Evolutionary conservation across 1,140 invertebrate genomes (phyloP).

Genomic region (Atta texana): DNA sequence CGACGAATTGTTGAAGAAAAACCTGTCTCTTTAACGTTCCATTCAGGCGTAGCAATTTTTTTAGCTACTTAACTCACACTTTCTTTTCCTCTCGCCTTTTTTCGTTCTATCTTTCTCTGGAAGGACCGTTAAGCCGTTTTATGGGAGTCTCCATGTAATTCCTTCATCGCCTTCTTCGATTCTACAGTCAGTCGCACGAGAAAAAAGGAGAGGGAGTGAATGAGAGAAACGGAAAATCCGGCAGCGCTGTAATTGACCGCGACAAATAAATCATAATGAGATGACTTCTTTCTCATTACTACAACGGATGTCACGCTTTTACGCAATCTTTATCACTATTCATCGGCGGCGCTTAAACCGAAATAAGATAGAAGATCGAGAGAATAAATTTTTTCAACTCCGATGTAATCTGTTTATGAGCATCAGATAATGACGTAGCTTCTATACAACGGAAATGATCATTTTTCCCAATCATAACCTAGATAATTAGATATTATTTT

Average conservation of each 20-base stretch:
- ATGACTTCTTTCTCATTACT: conserved; percentile 74
- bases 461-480: conserved; percentile 63
- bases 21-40: conserved; percentile 62
- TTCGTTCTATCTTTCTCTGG: background rate
- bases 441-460: conserved; percentile 56
- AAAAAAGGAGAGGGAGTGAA: background rate
- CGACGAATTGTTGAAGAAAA: conserved; percentile 72
- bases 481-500: conserved; percentile 64
- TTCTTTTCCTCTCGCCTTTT: conserved; percentile 31
- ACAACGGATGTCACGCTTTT: conserved; percentile 71
- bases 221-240: conserved; percentile 31
- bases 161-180: conserved; percentile 68
- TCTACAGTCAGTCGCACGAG: background rate
- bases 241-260: conserved; percentile 74
- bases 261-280: conserved; percentile 78
- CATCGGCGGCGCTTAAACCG: conserved; percentile 44
- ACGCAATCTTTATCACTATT: conserved; percentile 76
- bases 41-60: conserved; percentile 74
- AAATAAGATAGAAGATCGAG: conserved; percentile 45
- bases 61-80: conserved; percentile 73
- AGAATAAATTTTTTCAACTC: conserved; percentile 66
- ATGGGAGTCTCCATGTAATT: conserved; percentile 73
- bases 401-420: conserved; percentile 68
- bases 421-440: conserved; percentile 56
- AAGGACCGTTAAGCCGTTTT: conserved; percentile 74